Evolutionary conservation across 2,797 vertebrate genomes (phyloP).

Genomic region (Acrossocheilus wenchowensis): DNA sequence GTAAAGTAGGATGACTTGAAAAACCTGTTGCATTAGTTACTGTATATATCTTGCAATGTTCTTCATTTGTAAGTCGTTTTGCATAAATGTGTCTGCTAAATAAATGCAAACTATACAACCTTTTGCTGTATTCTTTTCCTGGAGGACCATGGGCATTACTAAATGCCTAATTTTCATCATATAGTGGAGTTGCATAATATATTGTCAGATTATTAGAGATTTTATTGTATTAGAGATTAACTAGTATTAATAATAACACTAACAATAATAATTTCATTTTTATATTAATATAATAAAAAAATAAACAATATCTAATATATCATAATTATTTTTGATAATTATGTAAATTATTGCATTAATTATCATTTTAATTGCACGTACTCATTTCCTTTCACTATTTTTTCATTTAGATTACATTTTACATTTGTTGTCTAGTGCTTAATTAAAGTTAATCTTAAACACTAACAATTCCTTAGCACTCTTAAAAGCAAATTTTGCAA

Average conservation of each 20-base stretch:
- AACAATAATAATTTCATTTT: background rate
- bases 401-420: background rate
- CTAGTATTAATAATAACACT: background rate
- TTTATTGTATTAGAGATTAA: background rate
- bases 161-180: background rate
- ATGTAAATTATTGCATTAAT: background rate
- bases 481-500: background rate
- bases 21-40: background rate
- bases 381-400: background rate
- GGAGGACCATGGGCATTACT: background rate
- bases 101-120: background rate
- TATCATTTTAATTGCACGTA: background rate
- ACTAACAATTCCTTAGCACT: background rate
- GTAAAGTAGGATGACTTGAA: background rate
- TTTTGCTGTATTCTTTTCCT: background rate
- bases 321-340: background rate
- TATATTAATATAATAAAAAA: background rate
- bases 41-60: background rate
- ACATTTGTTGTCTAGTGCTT: background rate
- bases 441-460: background rate
- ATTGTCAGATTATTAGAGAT: background rate
- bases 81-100: background rate
- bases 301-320: background rate
- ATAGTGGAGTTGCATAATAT: background rate
- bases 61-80: background rate